Base-by-base conservation (phyloP, 1,140 invertebrate species). In the Whitmania pigra region DNA sequence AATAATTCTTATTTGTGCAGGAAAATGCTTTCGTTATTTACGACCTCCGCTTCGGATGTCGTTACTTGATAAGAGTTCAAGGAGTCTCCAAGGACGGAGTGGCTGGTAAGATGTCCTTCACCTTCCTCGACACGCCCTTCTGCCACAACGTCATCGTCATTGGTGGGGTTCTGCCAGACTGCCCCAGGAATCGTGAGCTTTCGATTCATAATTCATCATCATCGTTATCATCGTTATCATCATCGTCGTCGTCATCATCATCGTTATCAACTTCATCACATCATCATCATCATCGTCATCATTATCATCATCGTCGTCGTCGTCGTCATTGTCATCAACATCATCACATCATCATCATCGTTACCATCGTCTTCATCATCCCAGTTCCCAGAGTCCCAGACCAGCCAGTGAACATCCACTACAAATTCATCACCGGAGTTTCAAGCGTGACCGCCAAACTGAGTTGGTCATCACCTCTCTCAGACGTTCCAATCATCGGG, bases 31-130 rank as follows among this genome's bases (percentile, higher is more conserved):
- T 71, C 54, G 67, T 71, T 25, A 57, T 75, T 22, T 75, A 75
- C 60, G 74, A 75, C 73, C 73, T 75, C n/a, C 74, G 74, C 7
- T 75, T 75, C 57, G 74, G 73, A 69, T 75, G 74, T 63, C 72
- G 66, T n/a, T 75, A 75, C 73, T 43, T 71, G 20, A 69, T 75
- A 49, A 71, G 60, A 29, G 73, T 74, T 53, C 57, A 71, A 53
- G 63, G 72, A 2, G 63, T 74, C 9, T 71, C 72, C 20, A 60
- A 31, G 17, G 27, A 74, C 2, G 74, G 73, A 5, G 53, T 72
- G 0, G 54, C 9, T 18, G 74, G 74, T 17, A 18, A 27, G 15
- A 53, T 60, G 69, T 20, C 73, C 27, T 57, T 72, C 40, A 31
- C 43, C 22, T 43, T 53, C 49, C 71, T 75, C 31, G 43, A 53